Percentiles rank a stretch among this genome's conserved stretches.
Conservation (phyloP, 2,797 vertebrate species). For the Sylvilagus floridanus region DNA sequence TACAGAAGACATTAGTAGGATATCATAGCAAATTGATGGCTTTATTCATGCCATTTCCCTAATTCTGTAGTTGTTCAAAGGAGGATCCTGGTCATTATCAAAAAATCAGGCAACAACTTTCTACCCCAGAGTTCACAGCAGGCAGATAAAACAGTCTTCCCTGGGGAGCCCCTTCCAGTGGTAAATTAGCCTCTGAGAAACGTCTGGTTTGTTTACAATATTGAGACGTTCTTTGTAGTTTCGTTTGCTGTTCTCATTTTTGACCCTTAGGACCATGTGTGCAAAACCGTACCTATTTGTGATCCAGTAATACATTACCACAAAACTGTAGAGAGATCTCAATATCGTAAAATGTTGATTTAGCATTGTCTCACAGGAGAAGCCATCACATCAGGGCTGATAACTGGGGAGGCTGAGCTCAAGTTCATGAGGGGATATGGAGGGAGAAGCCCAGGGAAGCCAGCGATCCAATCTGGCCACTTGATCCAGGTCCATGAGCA, state of each 20-base stretch:
- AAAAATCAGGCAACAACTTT: neutral
- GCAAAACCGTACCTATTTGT: neutral
- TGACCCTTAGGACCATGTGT: constrained; percentile 25
- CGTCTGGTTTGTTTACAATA: constrained; percentile 44
- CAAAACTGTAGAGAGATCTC: constrained; percentile 25
- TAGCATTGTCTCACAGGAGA: constrained; percentile 77
- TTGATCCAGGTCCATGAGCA: neutral
- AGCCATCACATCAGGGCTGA: constrained; percentile 66
- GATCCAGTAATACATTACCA: neutral
- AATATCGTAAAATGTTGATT: constrained; percentile 71
- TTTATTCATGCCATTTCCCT: too few species aligned
- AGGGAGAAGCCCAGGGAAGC: constrained; percentile 59
- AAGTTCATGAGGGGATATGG: constrained; percentile 61
- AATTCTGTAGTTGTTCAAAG: neutral
- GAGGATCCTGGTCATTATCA: neutral
- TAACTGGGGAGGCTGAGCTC: neutral
- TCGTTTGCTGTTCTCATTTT: constrained; percentile 64
- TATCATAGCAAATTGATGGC: neutral
- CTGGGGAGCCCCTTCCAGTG: neutral
- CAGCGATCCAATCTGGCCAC: constrained; percentile 49
- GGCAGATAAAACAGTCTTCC: neutral
- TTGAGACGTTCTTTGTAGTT: constrained; percentile 65
- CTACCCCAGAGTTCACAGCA: neutral
- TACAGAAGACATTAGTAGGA: neutral
- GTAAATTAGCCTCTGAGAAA: constrained; percentile 28